Conservation (phyloP, 2,888 invertebrate genomes). For the Mongoloraphidia duomilia region DNA sequence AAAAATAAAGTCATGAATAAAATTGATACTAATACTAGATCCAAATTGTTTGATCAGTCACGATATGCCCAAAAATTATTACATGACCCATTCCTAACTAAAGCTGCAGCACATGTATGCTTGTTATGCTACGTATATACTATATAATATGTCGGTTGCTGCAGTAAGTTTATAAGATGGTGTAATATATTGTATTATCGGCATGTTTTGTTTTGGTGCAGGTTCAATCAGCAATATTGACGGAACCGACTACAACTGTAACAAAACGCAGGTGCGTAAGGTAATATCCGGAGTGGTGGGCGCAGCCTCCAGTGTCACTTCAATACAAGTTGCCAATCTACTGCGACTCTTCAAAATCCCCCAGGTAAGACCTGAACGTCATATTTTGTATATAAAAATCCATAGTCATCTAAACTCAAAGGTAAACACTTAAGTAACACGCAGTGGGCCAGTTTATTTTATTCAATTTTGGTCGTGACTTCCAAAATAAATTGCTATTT, state of each 20-base stretch:
- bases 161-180: too few species aligned
- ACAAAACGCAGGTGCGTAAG: slow-evolving; percentile 68
- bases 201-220: slow-evolving; percentile 29
- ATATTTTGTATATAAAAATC: not conserved
- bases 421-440: too few species aligned
- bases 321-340: slow-evolving; percentile 89
- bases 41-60: too few species aligned
- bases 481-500: not conserved
- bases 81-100: too few species aligned
- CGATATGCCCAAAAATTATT: too few species aligned
- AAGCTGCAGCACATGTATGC: too few species aligned
- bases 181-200: too few species aligned
- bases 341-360: slow-evolving; percentile 86
- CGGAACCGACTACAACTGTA: slow-evolving; percentile 73
- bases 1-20: too few species aligned
- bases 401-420: too few species aligned
- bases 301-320: slow-evolving; percentile 85
- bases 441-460: not conserved
- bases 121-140: too few species aligned
- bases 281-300: slow-evolving; percentile 81
- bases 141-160: too few species aligned
- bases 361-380: slow-evolving; percentile 29
- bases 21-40: too few species aligned
- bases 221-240: slow-evolving; percentile 92
- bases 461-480: not conserved